A percentile compares a stretch with the other conserved stretches of the same genome.
Evolutionary conservation across 2,888 invertebrate genomes (phyloP).

Genomic region (Pseudococcus viburni): DNA sequence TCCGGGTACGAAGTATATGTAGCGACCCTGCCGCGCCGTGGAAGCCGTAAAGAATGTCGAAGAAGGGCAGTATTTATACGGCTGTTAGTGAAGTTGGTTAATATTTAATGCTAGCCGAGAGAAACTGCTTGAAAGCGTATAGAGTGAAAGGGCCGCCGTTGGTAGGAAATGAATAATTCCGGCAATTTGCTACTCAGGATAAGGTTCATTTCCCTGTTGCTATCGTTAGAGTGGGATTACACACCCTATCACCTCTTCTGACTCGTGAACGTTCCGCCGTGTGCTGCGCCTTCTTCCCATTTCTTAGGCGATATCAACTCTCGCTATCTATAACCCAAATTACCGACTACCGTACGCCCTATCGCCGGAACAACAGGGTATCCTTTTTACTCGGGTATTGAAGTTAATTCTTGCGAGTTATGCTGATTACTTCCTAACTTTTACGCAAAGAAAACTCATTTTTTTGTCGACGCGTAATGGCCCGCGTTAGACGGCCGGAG

Average conservation of each 20-base stretch:
- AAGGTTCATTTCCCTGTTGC: slow-evolving; percentile 63
- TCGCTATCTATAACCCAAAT: slow-evolving; percentile 57
- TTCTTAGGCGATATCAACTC: slow-evolving; percentile 50
- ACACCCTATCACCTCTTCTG: slow-evolving; percentile 57
- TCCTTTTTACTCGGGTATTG: slow-evolving; percentile 49
- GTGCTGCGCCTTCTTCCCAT: not conserved
- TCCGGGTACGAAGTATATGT: not conserved
- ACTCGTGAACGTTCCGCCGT: not conserved
- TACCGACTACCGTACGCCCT: slow-evolving; percentile 24
- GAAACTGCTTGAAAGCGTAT: slow-evolving; percentile 63
- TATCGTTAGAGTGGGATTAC: slow-evolving; percentile 60
- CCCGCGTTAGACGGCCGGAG: not conserved
- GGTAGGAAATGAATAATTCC: slow-evolving; percentile 63
- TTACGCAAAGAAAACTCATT: slow-evolving; percentile 45
- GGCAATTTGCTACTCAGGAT: slow-evolving; percentile 63
- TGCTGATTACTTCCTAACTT: slow-evolving; percentile 52
- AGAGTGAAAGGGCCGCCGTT: slow-evolving; percentile 59
- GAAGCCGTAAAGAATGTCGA: slow-evolving; percentile 53
- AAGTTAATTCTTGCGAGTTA: slow-evolving; percentile 52
- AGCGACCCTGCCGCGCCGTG: not conserved
- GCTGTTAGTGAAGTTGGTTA: slow-evolving; percentile 62
- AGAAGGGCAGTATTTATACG: slow-evolving; percentile 61
- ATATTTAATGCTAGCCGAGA: slow-evolving; percentile 58
- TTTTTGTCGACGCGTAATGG: slow-evolving; percentile 32
- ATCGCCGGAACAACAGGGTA: slow-evolving; percentile 37